Base-by-base conservation (phyloP, 2,888 invertebrate genomes). In the Ectropis crepuscularia region DNA sequence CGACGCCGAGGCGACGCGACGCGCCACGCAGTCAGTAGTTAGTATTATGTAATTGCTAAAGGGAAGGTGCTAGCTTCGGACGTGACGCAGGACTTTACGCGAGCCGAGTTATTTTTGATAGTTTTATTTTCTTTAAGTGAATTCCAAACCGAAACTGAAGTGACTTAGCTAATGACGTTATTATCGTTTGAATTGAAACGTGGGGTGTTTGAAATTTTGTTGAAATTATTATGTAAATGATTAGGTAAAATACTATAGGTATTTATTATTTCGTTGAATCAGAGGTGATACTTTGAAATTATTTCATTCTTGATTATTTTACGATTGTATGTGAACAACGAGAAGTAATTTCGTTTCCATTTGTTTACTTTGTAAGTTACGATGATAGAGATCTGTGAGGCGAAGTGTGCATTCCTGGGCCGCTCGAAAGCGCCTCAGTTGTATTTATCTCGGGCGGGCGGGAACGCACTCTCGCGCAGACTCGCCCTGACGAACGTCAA, bases 11-110 rank as follows among this genome's bases (percentile, higher is more conserved):
- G 79, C 82, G 81, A 75, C 77, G 81, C 81, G 82, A 75, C 83
- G 83, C 85, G 73, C 71, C 83, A 81, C 83, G 87, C 90, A 90
- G 88, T 90, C 90, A 89, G 82, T 90, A 90, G 90, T 91, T 91
- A 91, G 91, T 90, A 87, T 89, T 91, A 90, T 88, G 88, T 90
- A 87, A 89, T 90, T 88, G 87, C 88, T 86, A 91, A 90, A 85
- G 90, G 90, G 91, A 92, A 91, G 92, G 92, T 92, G 92, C 92
- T 92, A 92, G 92, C 92, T 92, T 90, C 90, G 90, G 90, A 92
- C 90, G 89, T 90, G 89, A 90, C 89, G 90, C 89, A 88, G 91
- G 90, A 91, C 91, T 87, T 84, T 79, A 86, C 85, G 92, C 91
- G 91, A 89, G 87, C 89, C 91, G 90, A 90, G 88, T 92, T 92